Conservation (phyloP, 37 sponge, comb jelly and placozoan genomes). For the Ianthella basta region DNA sequence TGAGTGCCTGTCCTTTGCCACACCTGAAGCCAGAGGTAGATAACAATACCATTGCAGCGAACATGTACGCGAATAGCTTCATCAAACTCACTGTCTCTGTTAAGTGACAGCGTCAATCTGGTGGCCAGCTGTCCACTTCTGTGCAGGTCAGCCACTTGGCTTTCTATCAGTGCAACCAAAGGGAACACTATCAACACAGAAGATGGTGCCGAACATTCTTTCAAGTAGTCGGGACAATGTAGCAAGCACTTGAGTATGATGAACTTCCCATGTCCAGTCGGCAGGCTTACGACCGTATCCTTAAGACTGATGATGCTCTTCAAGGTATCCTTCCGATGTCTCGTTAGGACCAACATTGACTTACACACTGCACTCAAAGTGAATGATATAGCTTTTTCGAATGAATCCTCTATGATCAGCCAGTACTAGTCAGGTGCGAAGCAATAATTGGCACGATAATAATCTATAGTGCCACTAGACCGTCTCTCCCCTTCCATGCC, state of each 20-base stretch:
- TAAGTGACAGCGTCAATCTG: not conserved
- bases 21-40: too few species aligned
- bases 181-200: not conserved
- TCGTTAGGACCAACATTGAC: not conserved
- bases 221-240: not conserved
- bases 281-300: not conserved
- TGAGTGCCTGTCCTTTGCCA: too few species aligned
- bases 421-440: too few species aligned
- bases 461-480: too few species aligned
- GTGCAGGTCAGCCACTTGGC: conserved; percentile 1
- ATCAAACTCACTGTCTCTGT: not conserved
- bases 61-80: not conserved
- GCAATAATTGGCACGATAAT: too few species aligned
- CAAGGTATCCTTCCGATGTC: not conserved
- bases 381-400: too few species aligned
- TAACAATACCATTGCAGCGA: too few species aligned
- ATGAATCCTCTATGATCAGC: too few species aligned
- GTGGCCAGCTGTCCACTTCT: not conserved
- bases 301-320: not conserved
- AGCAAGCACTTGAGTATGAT: not conserved
- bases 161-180: not conserved
- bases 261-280: conserved; percentile 4
- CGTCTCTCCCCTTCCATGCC: too few species aligned
- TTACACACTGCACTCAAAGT: too few species aligned
- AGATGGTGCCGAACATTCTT: not conserved